A percentile compares a stretch with the other conserved stretches of the same genome.
Evolutionary conservation across 2,113 vertebrate species (phyloP).

Genomic region (Crotalus tigris): DNA sequence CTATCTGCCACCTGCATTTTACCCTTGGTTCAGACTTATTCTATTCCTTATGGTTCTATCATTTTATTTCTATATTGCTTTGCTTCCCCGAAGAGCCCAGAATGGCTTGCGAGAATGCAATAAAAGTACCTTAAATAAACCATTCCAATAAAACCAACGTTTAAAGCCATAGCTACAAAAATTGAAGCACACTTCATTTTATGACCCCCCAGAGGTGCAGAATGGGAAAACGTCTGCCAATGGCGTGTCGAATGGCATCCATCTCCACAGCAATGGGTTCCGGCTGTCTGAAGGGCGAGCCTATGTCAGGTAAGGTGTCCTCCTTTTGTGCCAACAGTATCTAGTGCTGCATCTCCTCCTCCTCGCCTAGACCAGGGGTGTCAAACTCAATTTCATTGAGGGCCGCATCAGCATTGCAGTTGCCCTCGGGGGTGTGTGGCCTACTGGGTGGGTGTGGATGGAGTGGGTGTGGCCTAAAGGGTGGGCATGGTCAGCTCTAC

Average conservation of each 20-base stretch:
- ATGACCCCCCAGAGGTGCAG: constrained; percentile 78
- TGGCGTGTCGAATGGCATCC: constrained; percentile 86
- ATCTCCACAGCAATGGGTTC: constrained; percentile 86
- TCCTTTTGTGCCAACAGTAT: accelerated
- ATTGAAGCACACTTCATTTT: not conserved
- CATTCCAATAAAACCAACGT: not conserved
- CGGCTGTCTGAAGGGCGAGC: constrained; percentile 73
- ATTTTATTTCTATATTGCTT: not conserved
- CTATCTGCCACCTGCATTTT: accelerated
- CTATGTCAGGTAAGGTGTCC: constrained; percentile 69
- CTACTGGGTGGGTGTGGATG: too few relatives aligned
- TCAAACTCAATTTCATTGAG: too few relatives aligned
- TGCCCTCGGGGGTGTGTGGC: too few relatives aligned
- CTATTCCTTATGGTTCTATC: not conserved
- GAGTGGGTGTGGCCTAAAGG: too few relatives aligned
- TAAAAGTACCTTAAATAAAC: not conserved
- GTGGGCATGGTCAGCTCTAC: too few relatives aligned
- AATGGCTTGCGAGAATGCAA: not conserved
- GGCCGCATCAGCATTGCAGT: too few relatives aligned
- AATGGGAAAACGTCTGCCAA: constrained; percentile 91
- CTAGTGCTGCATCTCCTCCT: not conserved
- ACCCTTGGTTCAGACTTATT: not conserved
- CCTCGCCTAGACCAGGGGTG: not conserved
- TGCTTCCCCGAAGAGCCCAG: not conserved
- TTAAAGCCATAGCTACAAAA: not conserved